Base-by-base conservation (phyloP, 2,888 invertebrate genomes). In the Formica aserva region DNA sequence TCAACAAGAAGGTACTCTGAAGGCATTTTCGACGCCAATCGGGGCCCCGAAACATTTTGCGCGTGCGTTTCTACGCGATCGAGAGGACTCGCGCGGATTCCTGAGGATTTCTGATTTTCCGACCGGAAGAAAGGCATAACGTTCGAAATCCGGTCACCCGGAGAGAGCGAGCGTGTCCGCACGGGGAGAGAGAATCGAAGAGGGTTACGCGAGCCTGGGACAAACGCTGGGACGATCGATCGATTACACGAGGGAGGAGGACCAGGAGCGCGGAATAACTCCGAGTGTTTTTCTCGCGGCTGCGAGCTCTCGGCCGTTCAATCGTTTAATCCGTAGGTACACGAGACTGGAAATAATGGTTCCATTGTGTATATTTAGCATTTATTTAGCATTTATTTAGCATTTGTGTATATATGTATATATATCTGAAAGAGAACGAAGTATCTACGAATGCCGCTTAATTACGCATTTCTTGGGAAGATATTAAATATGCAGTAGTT, bases 1-100 rank as follows among this genome's bases (percentile, higher is more conserved):
- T 92, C 90, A 91, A 92, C 83, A 90, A 92, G 83, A 91, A 92
- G 87, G 87, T 91, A 22, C 88, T 92, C 72, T 92, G 91, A 87
- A 83, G 82, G 60, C 13, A 66, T 5, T 41, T 22, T 4, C 38
- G 18, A 52, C 52, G 13, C 18, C 29, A 15, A 11, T 75, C 63
- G n/a, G 8, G 62, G 1, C 3, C 6, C 13, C 60, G 62, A 29
- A 18, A 15, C 32, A 15, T 35, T 32, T 63, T 35, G 32, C 57
- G 26, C 26, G 60, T 15, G 55, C 55, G 11, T 22, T 22, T 3
- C 41, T n/a, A n/a, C 52, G 60, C 60, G 60, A 29, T 13, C 60
- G 26, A 26, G 60, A 29, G 26, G 29, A 4, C 63, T 63, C 63
- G 63, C 35, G 48, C 75, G 22, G 35, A 45, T 4, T 18, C 57